Percentiles rank a stretch among this genome's conserved stretches.
Evolutionary conservation across 2,113 vertebrate genomes (phyloP).

Genomic region (Elanus axillaris): DNA sequence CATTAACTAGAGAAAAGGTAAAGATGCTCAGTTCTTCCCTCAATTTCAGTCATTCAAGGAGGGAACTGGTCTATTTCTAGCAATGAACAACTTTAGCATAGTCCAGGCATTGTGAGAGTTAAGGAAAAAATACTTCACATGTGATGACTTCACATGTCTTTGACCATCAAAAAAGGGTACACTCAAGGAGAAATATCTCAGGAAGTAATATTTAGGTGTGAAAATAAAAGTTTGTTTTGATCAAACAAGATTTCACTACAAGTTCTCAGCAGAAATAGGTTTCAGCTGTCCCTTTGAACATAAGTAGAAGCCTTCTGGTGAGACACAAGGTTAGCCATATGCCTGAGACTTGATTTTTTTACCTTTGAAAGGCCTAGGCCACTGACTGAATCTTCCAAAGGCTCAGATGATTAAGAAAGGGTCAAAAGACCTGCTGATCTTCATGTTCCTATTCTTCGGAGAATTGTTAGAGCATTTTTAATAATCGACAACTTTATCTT

Average conservation of each 20-base stretch:
- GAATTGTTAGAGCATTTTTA: background rate
- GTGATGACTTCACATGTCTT: background rate
- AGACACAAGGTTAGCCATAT: background rate
- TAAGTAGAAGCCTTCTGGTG: background rate
- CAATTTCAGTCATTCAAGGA: background rate
- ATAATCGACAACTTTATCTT: background rate
- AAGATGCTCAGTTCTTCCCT: background rate
- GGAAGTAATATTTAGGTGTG: background rate
- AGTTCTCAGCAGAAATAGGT: background rate
- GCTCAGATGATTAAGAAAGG: background rate
- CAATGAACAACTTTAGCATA: background rate
- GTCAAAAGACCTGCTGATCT: background rate
- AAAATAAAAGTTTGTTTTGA: background rate
- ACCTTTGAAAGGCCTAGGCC: background rate
- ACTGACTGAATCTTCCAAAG: background rate
- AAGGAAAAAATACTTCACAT: background rate
- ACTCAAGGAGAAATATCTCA: background rate
- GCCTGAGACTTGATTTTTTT: background rate
- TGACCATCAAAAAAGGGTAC: background rate
- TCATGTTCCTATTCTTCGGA: background rate
- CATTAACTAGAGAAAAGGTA: background rate
- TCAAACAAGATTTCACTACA: background rate
- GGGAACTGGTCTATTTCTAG: background rate
- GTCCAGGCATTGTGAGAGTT: background rate
- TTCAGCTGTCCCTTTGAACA: background rate